Evolutionary conservation across 2,113 vertebrate genomes (phyloP).

Genomic region (Pelecanoides urinatrix): DNA sequence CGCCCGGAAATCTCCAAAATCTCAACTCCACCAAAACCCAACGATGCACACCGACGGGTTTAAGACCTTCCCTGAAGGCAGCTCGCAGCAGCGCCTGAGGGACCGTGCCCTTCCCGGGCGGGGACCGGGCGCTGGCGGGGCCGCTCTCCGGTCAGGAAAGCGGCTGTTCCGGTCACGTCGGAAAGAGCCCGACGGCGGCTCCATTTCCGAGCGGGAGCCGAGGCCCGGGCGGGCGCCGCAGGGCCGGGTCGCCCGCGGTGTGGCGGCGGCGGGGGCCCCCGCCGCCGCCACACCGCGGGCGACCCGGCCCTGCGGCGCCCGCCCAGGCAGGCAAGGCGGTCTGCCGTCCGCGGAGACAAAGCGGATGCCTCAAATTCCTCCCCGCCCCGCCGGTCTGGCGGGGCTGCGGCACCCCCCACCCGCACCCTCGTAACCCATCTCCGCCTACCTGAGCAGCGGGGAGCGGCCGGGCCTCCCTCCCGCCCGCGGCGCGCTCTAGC

Average conservation of each 20-base stretch:
- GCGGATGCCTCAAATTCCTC: conserved; percentile 76
- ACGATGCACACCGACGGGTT: background rate
- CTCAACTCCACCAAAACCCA: background rate
- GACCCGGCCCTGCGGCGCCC: background rate
- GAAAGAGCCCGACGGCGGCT: conserved; percentile 43
- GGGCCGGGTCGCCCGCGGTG: background rate
- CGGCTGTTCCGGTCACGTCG: conserved; percentile 58
- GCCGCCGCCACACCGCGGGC: background rate
- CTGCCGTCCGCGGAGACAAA: conserved; percentile 72
- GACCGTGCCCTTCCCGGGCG: conserved; percentile 1
- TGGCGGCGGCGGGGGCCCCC: background rate
- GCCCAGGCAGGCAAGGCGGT: conserved; percentile 1
- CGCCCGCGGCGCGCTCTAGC: background rate
- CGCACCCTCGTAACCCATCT: background rate
- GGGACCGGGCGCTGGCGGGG: background rate
- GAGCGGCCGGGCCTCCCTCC: background rate
- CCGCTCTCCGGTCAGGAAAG: conserved; percentile 46
- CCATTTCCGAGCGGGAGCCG: conserved; percentile 32
- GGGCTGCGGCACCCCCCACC: background rate
- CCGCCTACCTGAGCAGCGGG: background rate
- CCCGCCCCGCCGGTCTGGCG: conserved; percentile 33
- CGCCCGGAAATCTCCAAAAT: background rate
- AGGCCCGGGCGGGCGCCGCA: background rate
- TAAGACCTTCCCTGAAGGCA: background rate
- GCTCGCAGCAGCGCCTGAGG: background rate